Evolutionary conservation across 30 jellyfish, hydroid and myxozoan genomes (phyloP), one percentile per base, ranked within the genome.

Genomic region (Cassiopea xamachana): DNA sequence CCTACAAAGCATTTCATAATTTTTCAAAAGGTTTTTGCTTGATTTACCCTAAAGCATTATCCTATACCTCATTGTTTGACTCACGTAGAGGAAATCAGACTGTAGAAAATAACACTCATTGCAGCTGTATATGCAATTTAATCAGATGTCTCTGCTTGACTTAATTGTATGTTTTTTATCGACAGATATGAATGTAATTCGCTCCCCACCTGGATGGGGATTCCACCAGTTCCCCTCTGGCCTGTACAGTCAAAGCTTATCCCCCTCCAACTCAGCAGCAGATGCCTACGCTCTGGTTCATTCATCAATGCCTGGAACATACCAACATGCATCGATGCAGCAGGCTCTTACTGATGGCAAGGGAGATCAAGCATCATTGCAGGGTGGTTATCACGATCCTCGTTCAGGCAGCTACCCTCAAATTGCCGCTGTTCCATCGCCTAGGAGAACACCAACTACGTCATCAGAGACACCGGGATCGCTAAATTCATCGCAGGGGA

Each of bases 121-220:
- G 39, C 39, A 27, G 39, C 39, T 27, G 39, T 27, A 27, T 27
- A 27, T 27, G 39, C 39, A 27, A 27, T 27, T 27, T 27, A 27
- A 27, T 27, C 39, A 27, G 39, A 27, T 27, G 39, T 27, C 39
- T 27, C 64, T 55, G 10, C 64, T 55, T 55, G 7, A 55, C 64
- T 55, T 55, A 6, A 10, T 55, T 55, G 7, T 10, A 55, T 10
- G 12, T 64, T 82, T 70, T 70, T 55, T 5, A 43, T 74, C 64
- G 46, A 60, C 95, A 91, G 99, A 95, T 71, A 88, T 95, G 97
- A 82, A 83, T 74, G 94, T 82, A 61, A 95, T 95, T 78, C 98
- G 99, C 48, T 96, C 99, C 8, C 99, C 99, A 14, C 83, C 98
- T 17, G 97, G 94, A 39, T 96, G 99, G 99, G 89, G 97, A n/a